A percentile compares a stretch with the other conserved stretches of the same genome.
Evolutionary conservation across 2,113 vertebrate genomes (phyloP).

Genomic region (Accipiter virgatus): DNA sequence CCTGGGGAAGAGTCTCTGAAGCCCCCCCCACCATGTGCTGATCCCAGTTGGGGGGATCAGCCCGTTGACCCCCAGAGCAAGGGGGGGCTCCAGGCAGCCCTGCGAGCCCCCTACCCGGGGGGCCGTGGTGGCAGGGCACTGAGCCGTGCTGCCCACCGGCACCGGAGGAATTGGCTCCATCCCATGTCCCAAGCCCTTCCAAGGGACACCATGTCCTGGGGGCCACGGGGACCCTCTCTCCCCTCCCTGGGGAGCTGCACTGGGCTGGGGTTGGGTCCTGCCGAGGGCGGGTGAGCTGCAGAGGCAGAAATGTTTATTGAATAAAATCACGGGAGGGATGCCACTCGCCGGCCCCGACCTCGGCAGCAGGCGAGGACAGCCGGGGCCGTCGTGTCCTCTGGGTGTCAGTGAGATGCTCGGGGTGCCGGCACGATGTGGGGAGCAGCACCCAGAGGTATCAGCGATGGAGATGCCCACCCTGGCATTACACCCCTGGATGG

Average conservation of each 20-base stretch:
- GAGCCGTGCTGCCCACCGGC: background rate
- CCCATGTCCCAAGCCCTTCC: background rate
- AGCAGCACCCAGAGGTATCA: background rate
- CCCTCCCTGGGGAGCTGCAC: background rate
- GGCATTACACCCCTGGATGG: background rate
- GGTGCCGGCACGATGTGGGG: background rate
- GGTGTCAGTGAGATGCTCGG: background rate
- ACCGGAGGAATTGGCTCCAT: background rate
- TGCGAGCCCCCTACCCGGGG: background rate
- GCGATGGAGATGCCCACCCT: background rate
- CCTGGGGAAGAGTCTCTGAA: background rate
- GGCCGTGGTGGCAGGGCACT: background rate
- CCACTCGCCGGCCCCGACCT: background rate
- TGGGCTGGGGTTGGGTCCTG: background rate
- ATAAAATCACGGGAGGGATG: background rate
- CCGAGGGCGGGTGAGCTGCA: background rate
- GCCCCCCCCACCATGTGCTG: fast-evolving
- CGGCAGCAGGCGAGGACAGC: background rate
- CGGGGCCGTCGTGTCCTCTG: background rate
- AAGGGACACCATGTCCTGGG: background rate
- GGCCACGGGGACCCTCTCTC: background rate
- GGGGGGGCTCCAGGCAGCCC: background rate
- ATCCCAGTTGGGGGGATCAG: background rate
- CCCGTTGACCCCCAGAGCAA: background rate
- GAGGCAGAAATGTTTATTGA: background rate